These are phyloP conservation scores for Drosophila nigrodunni DNA, from an alignment of 1,140 invertebrate genomes.

Conservation along the genomic window DNA sequence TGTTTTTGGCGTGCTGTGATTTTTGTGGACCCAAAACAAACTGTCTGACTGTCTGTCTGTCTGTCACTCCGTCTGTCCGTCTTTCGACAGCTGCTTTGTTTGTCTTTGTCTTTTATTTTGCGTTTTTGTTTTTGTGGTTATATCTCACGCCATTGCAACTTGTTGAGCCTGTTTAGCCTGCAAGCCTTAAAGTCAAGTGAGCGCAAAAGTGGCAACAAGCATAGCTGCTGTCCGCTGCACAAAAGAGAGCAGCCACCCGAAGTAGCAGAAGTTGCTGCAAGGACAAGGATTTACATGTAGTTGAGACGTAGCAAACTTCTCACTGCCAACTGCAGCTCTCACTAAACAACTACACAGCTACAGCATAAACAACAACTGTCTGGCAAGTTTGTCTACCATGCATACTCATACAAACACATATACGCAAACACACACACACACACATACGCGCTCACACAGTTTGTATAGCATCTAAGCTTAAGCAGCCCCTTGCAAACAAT, in stretches of 20 bases:
- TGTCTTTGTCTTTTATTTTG: slow-evolving; percentile 4
- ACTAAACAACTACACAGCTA: slow-evolving; percentile 12
- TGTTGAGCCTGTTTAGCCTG: slow-evolving; percentile 54
- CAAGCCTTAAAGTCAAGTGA: slow-evolving; percentile 73
- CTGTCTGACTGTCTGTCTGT: slow-evolving; percentile 24
- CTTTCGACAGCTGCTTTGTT: slow-evolving; percentile 16
- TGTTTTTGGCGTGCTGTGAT: slow-evolving; percentile 58
- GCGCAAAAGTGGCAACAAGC: slow-evolving; percentile 57
- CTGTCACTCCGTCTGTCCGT: slow-evolving; percentile 5
- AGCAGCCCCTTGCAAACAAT: slow-evolving; percentile 34
- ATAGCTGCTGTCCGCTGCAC: slow-evolving; percentile 42
- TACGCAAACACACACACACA: slow-evolving; percentile 1
- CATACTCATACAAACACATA: background rate
- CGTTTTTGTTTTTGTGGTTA: slow-evolving; percentile 19
- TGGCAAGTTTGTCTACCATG: slow-evolving; percentile 26
- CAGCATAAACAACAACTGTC: slow-evolving; percentile 25
- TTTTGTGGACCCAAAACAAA: slow-evolving; percentile 34
- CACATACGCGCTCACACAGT: background rate
- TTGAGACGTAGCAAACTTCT: slow-evolving; percentile 33
- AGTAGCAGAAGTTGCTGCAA: slow-evolving; percentile 27
- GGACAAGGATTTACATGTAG: slow-evolving; percentile 50
- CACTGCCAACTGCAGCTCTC: slow-evolving; percentile 9
- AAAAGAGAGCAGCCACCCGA: slow-evolving; percentile 26
- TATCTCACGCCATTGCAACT: slow-evolving; percentile 47
- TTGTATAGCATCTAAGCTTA: slow-evolving; percentile 20